Conservation (phyloP, 2,888 invertebrate species). For the Macaria liturata region DNA sequence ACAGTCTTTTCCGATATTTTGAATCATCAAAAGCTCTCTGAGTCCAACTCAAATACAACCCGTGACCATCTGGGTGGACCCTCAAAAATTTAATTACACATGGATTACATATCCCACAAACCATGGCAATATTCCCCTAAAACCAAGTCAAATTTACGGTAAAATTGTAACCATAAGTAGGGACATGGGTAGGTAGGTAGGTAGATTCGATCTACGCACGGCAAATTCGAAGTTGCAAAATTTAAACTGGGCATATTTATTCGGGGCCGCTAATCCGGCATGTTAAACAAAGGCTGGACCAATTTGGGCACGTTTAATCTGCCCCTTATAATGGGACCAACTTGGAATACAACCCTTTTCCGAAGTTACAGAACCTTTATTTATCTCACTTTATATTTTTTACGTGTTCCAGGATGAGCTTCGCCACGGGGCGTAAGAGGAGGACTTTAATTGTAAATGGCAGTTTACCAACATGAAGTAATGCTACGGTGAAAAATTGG, state of each 20-base stretch:
- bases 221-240: constrained; percentile 16
- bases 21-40: too few relatives aligned
- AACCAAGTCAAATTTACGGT: too few relatives aligned
- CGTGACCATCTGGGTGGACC: too few relatives aligned
- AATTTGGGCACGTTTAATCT: constrained; percentile 59
- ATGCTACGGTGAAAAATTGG: not conserved
- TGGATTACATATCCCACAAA: too few relatives aligned
- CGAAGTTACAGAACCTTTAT: constrained; percentile 11
- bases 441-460: constrained; percentile 9
- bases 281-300: constrained; percentile 42
- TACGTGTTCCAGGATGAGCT: constrained; percentile 7
- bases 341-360: constrained; percentile 19
- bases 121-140: too few relatives aligned
- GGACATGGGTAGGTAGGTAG: too few relatives aligned
- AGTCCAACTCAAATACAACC: too few relatives aligned
- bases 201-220: constrained; percentile 5
- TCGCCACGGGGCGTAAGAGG: not conserved
- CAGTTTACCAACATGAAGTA: not conserved
- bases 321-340: constrained; percentile 33
- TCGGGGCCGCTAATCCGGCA: constrained; percentile 48
- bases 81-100: too few relatives aligned
- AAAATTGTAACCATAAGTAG: too few relatives aligned
- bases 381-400: constrained; percentile 15
- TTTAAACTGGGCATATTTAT: constrained; percentile 39
- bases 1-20: too few relatives aligned